Percentiles rank a stretch among this genome's conserved stretches.
These are phyloP conservation scores for Antheraea pernyi DNA, from an alignment of 1,140 invertebrate species.

Conservation along the genomic window DNA sequence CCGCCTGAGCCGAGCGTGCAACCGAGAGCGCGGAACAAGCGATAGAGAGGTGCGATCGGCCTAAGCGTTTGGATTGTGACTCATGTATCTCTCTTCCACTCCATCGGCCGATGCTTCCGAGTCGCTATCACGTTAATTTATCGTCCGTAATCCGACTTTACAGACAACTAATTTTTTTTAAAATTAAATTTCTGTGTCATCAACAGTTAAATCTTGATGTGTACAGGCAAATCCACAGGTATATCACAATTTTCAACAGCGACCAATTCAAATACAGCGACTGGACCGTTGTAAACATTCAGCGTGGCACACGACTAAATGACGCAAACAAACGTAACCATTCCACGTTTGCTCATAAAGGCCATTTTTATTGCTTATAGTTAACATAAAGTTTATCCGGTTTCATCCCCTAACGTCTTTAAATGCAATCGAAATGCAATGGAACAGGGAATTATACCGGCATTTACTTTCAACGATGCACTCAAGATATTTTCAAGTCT, in stretches of 20 bases:
- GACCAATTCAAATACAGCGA: conserved; percentile 1
- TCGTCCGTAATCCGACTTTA: no score
- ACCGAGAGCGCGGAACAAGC: no score
- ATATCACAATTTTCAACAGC: neutral
- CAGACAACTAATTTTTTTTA: no score
- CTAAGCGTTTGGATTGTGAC: no score
- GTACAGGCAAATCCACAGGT: neutral
- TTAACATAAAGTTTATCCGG: conserved; percentile 73
- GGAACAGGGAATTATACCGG: conserved; percentile 64
- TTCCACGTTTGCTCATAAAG: conserved; percentile 76
- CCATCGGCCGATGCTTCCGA: no score
- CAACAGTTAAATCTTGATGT: neutral
- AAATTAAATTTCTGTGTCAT: no score
- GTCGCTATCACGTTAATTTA: no score
- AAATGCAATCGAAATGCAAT: conserved; percentile 74
- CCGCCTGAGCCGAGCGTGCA: no score
- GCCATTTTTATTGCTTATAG: conserved; percentile 73
- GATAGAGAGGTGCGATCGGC: no score
- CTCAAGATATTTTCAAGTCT: conserved; percentile 66
- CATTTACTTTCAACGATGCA: conserved; percentile 76
- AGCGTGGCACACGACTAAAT: conserved; percentile 38
- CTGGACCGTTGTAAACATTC: conserved; percentile 30
- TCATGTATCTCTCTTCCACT: no score
- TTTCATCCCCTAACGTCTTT: conserved; percentile 68
- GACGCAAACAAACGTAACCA: conserved; percentile 61